A percentile compares a stretch with the other conserved stretches of the same genome.
phyloP scores from a whole-genome alignment of 2,113 vertebrate genomes.

The Onychostruthus taczanowskii region DNA sequence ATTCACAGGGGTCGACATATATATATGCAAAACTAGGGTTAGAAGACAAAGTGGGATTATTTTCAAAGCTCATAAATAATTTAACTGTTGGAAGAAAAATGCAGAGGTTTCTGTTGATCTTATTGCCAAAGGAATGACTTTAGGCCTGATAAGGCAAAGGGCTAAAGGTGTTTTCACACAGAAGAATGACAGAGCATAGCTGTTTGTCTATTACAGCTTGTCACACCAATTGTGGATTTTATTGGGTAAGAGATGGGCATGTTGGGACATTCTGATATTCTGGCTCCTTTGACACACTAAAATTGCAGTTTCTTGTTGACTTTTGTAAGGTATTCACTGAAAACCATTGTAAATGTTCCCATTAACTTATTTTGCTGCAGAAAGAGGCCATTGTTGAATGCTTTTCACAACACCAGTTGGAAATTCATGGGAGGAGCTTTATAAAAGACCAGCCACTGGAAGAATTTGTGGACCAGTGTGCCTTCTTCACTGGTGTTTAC shows the following conservation, averaged over 20 bases:
- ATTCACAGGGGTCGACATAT: constrained; percentile 6
- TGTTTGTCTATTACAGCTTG: constrained; percentile 10
- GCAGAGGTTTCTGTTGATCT: constrained; percentile 6
- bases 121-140: constrained; percentile 19
- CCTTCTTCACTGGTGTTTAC: not conserved
- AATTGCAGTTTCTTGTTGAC: not conserved
- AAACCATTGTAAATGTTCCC: not conserved
- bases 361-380: not conserved
- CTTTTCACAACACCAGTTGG: not conserved
- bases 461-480: not conserved
- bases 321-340: not conserved
- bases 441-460: not conserved
- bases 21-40: constrained; percentile 57
- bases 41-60: constrained; percentile 47
- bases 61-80: constrained; percentile 60
- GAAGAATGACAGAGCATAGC: not conserved
- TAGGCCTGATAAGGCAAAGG: constrained; percentile 3
- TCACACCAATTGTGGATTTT: not conserved
- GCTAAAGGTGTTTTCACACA: not conserved
- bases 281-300: not conserved
- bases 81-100: constrained; percentile 31
- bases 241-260: constrained; percentile 10
- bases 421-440: not conserved
- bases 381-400: not conserved
- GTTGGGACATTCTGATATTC: not conserved